Conservation (phyloP, 2,113 vertebrate genomes). For the Eurypyga helias region DNA sequence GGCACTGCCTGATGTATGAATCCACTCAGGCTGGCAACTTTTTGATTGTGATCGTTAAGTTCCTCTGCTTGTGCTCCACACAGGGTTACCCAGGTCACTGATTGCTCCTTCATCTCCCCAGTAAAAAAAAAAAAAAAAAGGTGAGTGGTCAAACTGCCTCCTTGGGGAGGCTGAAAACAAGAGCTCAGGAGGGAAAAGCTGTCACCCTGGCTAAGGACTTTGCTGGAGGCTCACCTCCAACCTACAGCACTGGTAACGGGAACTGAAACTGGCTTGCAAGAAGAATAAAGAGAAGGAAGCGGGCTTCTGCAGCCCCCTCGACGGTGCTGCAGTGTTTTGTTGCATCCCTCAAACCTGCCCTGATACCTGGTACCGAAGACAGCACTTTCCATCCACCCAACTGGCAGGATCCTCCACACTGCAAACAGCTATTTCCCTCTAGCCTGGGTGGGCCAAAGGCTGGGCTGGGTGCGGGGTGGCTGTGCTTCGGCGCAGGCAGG, state of each 20-base stretch:
- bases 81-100: constrained; percentile 18
- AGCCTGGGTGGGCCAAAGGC: constrained; percentile 4
- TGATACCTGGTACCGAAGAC: background rate
- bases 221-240: background rate
- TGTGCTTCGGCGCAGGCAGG: background rate
- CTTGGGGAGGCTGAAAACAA: background rate
- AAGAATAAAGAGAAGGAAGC: background rate
- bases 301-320: background rate
- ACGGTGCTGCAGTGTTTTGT: fast-evolving
- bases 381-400: background rate
- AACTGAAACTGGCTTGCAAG: background rate
- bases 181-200: background rate
- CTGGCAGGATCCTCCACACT: background rate
- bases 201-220: background rate
- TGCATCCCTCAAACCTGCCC: background rate
- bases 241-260: background rate
- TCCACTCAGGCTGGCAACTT: constrained; percentile 2
- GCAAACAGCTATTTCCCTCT: background rate
- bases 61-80: background rate
- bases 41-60: constrained; percentile 1
- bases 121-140: background rate
- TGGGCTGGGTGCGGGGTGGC: background rate
- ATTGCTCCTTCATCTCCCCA: background rate
- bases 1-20: background rate
- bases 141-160: background rate